Evolutionary conservation across 2,797 vertebrate species (phyloP).

Genomic region (Sus cebifrons): DNA sequence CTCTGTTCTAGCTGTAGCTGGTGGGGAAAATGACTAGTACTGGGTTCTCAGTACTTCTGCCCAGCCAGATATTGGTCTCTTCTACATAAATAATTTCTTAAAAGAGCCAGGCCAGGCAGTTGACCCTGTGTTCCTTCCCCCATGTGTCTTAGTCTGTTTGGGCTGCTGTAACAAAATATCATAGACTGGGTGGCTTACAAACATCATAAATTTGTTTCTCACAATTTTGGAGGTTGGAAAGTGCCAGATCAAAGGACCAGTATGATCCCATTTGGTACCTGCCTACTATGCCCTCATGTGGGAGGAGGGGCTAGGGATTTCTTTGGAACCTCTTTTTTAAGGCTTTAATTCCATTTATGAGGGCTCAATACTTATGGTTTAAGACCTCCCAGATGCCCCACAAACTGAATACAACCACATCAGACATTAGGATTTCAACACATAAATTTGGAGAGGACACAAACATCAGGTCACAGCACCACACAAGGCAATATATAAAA

Average conservation of each 20-base stretch:
- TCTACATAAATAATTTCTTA: conserved; percentile 9
- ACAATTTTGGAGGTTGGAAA: background rate
- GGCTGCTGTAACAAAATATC: background rate
- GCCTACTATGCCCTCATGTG: background rate
- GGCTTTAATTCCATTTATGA: background rate
- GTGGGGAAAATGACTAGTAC: background rate
- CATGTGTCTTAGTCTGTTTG: background rate
- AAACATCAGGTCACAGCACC: background rate
- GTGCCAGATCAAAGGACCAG: background rate
- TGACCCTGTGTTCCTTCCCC: background rate
- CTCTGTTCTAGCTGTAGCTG: background rate
- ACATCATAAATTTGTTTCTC: background rate
- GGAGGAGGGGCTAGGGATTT: background rate
- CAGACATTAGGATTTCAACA: background rate
- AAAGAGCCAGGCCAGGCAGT: background rate
- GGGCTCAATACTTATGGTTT: background rate
- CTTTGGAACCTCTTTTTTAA: background rate
- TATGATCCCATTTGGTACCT: background rate
- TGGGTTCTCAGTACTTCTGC: background rate
- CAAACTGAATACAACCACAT: background rate
- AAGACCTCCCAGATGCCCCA: background rate
- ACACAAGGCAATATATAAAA: background rate
- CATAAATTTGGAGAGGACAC: background rate
- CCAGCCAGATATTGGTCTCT: background rate
- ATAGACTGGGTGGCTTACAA: background rate